phyloP scores from a whole-genome alignment of 2,113 vertebrate species.

The Fulmarus glacialis region DNA sequence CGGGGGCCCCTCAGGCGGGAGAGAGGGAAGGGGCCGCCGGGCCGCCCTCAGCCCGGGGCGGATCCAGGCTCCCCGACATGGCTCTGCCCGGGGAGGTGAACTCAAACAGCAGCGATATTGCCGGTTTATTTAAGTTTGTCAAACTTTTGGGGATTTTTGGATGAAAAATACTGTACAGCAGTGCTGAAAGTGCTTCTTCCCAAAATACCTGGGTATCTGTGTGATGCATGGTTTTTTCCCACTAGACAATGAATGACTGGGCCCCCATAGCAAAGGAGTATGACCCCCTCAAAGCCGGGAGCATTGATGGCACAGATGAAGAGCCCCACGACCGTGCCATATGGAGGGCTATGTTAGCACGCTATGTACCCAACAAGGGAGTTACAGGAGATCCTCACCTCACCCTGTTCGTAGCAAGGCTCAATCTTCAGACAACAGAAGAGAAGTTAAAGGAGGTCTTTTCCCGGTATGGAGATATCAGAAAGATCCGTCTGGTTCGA shows the following conservation, averaged over 20 bases:
- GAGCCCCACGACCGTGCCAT: conserved; percentile 94
- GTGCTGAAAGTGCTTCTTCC: not conserved
- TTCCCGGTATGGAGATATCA: conserved; percentile 91
- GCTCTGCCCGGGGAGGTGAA: not conserved
- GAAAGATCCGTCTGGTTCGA: conserved; percentile 86
- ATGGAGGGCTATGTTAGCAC: conserved; percentile 90
- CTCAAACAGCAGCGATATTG: not conserved
- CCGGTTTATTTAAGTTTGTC: too few relatives aligned
- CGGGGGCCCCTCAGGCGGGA: too few relatives aligned
- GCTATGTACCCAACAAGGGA: conserved; percentile 89
- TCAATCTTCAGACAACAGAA: conserved; percentile 91
- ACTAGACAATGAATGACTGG: conserved; percentile 87
- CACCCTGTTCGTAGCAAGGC: conserved; percentile 88
- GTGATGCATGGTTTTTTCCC: not conserved
- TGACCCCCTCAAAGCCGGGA: conserved; percentile 93
- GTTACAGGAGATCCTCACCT: conserved; percentile 89
- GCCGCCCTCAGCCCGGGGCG: not conserved
- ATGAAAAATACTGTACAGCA: not conserved
- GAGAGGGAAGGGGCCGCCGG: not conserved
- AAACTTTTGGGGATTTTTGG: fast-evolving
- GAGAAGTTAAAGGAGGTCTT: conserved; percentile 89
- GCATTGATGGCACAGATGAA: conserved; percentile 94
- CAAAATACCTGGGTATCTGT: fast-evolving
- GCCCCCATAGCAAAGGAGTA: conserved; percentile 90
- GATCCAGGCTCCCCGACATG: fast-evolving